These are phyloP conservation scores for Heterochromis multidens DNA, from an alignment of 2,113 vertebrate species.

Conservation along the genomic window DNA sequence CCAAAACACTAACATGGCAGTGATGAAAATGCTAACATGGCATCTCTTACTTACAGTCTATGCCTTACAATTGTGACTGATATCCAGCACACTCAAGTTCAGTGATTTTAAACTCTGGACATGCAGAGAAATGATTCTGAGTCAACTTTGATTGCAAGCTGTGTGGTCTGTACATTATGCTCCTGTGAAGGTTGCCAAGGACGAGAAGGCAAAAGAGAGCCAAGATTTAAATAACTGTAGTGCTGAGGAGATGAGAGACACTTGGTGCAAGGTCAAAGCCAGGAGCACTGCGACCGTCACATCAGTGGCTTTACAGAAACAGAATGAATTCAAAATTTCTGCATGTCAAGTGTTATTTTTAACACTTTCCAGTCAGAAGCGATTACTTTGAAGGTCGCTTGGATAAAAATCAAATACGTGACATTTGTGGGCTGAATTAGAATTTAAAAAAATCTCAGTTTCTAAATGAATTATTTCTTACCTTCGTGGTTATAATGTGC, in stretches of 20 bases:
- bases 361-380: not conserved
- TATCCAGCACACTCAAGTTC: not conserved
- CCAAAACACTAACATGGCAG: not conserved
- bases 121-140: not conserved
- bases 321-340: not conserved
- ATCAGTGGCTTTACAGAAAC: not conserved
- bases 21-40: not conserved
- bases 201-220: conserved; percentile 15
- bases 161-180: not conserved
- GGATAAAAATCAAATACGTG: not conserved
- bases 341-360: not conserved
- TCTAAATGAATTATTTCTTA: not conserved
- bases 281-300: not conserved
- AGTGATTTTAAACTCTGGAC: not conserved
- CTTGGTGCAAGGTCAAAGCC: conserved; percentile 41
- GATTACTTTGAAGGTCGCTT: not conserved
- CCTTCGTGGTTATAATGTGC: not conserved
- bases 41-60: not conserved
- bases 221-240: conserved; percentile 14
- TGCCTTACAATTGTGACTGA: not conserved
- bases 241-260: not conserved
- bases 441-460: not conserved
- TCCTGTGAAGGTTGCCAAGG: conserved; percentile 10
- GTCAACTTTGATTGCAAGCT: not conserved
- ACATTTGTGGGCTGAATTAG: not conserved